Conservation (phyloP, 2,113 vertebrate species). For the Machaerirhynchus nigripectus region DNA sequence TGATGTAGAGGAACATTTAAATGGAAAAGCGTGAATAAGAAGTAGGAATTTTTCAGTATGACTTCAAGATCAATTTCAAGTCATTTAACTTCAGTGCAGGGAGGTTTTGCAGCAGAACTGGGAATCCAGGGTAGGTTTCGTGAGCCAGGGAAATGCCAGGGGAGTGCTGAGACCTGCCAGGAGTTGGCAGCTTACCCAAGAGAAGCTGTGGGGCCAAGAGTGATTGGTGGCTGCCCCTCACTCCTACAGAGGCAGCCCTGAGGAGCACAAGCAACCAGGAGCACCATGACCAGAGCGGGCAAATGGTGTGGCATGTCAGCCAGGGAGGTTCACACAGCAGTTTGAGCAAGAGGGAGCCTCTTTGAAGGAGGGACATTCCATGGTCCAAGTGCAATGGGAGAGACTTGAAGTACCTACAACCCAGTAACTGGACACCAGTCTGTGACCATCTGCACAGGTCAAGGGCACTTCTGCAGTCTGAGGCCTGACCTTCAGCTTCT, state of each 20-base stretch:
- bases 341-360: background rate
- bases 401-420: too few relatives aligned
- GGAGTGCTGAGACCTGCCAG: background rate
- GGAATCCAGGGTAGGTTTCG: background rate
- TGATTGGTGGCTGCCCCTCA: background rate
- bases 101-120: background rate
- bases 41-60: background rate
- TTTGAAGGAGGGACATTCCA: background rate
- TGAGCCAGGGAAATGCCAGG: background rate
- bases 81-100: background rate
- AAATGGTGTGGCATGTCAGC: background rate
- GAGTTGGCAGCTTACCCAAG: background rate
- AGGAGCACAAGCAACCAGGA: background rate
- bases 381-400: rapidly evolving
- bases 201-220: background rate
- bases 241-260: background rate
- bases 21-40: background rate
- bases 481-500: background rate
- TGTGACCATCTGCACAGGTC: background rate
- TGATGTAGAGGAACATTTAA: background rate
- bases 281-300: background rate
- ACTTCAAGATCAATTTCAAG: background rate
- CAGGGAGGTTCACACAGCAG: background rate
- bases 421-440: background rate
- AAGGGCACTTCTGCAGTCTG: background rate